These are phyloP conservation scores for Erpornis zantholeuca DNA, from an alignment of 2,113 vertebrate species.

Conservation along the genomic window DNA sequence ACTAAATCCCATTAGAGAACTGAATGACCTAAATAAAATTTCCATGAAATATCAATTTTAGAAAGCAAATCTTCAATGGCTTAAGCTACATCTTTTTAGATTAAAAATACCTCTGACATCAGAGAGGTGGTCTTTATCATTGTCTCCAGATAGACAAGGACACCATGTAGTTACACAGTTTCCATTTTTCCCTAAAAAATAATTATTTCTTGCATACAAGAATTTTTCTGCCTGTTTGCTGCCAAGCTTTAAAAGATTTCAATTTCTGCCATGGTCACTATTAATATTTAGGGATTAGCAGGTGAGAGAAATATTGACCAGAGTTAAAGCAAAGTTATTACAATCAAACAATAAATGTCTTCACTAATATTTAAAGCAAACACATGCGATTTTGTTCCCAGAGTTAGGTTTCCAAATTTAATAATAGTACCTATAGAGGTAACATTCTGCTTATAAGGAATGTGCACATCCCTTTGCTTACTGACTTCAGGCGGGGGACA, in stretches of 20 bases:
- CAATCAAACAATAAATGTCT: background rate
- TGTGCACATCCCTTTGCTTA: background rate
- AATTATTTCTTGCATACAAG: background rate
- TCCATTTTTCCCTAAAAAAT: background rate
- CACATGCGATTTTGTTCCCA: background rate
- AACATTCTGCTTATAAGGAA: background rate
- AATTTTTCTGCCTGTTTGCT: background rate
- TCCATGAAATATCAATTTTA: conserved; percentile 24
- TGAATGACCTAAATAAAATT: conserved; percentile 26
- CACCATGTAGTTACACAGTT: background rate
- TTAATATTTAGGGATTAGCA: background rate
- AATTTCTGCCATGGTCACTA: background rate
- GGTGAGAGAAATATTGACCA: background rate
- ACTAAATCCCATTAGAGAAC: conserved; percentile 3
- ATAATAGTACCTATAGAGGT: background rate
- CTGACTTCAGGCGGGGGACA: background rate
- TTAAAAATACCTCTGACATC: conserved; percentile 3
- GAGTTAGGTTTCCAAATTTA: background rate
- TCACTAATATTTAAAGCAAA: background rate
- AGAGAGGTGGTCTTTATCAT: background rate
- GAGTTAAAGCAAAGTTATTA: background rate
- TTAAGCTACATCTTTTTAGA: background rate
- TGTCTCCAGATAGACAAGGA: background rate
- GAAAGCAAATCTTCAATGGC: background rate
- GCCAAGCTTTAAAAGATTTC: background rate